A percentile compares a stretch with the other conserved stretches of the same genome.
Evolutionary conservation across 2,888 invertebrate species (phyloP).

Genomic region (Drosophila tripunctata): DNA sequence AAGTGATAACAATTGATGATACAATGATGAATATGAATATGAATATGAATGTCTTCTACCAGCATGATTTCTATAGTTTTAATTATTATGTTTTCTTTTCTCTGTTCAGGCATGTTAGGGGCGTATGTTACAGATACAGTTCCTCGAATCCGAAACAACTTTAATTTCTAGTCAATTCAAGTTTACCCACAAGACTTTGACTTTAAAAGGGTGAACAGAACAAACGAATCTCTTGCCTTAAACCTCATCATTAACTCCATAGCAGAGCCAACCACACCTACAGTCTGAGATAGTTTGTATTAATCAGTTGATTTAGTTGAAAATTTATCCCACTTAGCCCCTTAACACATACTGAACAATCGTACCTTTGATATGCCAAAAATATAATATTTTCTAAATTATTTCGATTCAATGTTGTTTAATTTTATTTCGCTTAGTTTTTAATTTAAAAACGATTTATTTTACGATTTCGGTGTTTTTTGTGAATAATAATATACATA

Average conservation of each 20-base stretch:
- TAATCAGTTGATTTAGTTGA: neutral
- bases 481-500: too few relatives aligned
- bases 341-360: conserved; percentile 46
- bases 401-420: conserved; percentile 38
- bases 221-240: conserved; percentile 39
- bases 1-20: conserved; percentile 70
- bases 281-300: conserved; percentile 3
- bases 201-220: conserved; percentile 8
- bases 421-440: conserved; percentile 32
- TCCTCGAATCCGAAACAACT: conserved; percentile 28
- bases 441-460: conserved; percentile 47
- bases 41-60: conserved; percentile 33
- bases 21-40: conserved; percentile 26
- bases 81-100: conserved; percentile 38
- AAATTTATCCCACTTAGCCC: conserved; percentile 8
- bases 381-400: conserved; percentile 31
- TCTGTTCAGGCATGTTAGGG: conserved; percentile 34
- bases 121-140: conserved; percentile 9
- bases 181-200: conserved; percentile 38
- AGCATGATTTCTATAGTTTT: conserved; percentile 39
- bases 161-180: conserved; percentile 59
- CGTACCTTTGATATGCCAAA: conserved; percentile 28
- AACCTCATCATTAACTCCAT: neutral
- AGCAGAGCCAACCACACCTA: conserved; percentile 6
- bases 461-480: conserved; percentile 61